Evolutionary conservation across 2,113 vertebrate genomes (phyloP), one percentile per base, ranked within the genome.

Genomic region (Diadophis punctatus): DNA sequence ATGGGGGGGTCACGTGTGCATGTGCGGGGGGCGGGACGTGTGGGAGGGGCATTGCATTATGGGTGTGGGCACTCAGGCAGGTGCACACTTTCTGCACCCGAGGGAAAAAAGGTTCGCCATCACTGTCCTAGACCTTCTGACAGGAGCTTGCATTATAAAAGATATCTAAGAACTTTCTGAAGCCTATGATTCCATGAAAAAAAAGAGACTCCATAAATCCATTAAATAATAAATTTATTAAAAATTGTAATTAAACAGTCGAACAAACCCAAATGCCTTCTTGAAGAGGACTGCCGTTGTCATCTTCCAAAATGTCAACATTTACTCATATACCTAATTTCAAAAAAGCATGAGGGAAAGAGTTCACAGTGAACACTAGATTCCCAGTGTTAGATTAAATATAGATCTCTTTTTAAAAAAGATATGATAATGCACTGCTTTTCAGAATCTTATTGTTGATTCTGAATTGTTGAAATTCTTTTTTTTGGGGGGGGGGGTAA

Each of bases 341-440:
- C 27, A 27, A 8, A 94, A 89, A 74, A 46, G n/a, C 55, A 58
- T 56, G 55, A 87, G 5, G 16, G 90, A 93, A 86, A 27, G 93
- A 87, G 2, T 4, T 92, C 14, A 34, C 25, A 88, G 91, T 8
- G 39, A 46, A 60, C 3, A 11, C 3, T 60, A 91, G 1, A 23
- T 80, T 53, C 12, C 16, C 46, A 93, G 1, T 0, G 0, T 89
- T 95, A 93, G 52, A 2, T 90, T 52, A 94, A 93, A 92, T 8
- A 74, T 74, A 3, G 11, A 0, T 49, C 30, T 93, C 92, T 90
- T 91, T 93, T 93, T 90, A 92, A 2, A 93, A 46, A 92, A 1
- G 89, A 93, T 85, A 53, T 85, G 74, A 68, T 0, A 22, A 9
- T 55, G 87, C 93, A 89, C 46, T 93, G 68, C 34, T 87, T 63